Evolutionary conservation across 2,113 vertebrate genomes (phyloP), one percentile per base, ranked within the genome.

Genomic region (Gnathonemus echidnorhynchus): DNA sequence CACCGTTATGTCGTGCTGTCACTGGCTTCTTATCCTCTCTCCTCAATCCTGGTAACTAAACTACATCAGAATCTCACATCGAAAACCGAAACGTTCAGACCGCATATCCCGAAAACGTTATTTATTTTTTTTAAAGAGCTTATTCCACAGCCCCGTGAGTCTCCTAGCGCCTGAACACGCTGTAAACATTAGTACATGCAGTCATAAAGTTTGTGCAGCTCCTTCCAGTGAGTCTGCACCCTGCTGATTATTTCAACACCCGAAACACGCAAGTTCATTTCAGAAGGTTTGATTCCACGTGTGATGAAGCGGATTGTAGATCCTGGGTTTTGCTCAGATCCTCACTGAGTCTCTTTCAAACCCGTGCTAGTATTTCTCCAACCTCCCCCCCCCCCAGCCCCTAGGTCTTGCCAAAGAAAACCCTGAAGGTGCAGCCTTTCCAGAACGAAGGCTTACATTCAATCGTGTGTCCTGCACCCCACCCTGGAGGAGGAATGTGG

Each of bases 381-480:
- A 31, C 24, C 19, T 7, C 21, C 24, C n/a, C 42, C 52, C 42
- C 39, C 62, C 3, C n/a, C n/a, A 66, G 7, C 58, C 8, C 24
- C 58, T 4, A 19, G 49, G 15, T 85, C n/a, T 49, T 50, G 83
- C 84, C 89, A 90, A 87, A 74, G 56, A 39, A 49, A 86, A 70
- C 49, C 70, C 56, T 52, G 56, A 45, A 6, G 35, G 50, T 56
- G 62, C 50, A n/a, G 24, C 24, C 52, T 48, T 56, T 56, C 19
- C 49, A 53, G 35, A 45, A 84, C 42, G 8, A 48, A 42, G 74
- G n/a, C 70, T 74, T 89, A n/a, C n/a, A 70, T 80, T 53, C n/a
- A 2, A 89, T 84, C 74, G 7, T 53, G 39, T 52, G 84, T 74
- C 56, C 45, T 42, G 19, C 24, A 50, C 66, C 88, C 11, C 88